These are phyloP conservation scores for Misgurnus anguillicaudatus DNA, from an alignment of 2,113 vertebrate species.

Conservation along the genomic window DNA sequence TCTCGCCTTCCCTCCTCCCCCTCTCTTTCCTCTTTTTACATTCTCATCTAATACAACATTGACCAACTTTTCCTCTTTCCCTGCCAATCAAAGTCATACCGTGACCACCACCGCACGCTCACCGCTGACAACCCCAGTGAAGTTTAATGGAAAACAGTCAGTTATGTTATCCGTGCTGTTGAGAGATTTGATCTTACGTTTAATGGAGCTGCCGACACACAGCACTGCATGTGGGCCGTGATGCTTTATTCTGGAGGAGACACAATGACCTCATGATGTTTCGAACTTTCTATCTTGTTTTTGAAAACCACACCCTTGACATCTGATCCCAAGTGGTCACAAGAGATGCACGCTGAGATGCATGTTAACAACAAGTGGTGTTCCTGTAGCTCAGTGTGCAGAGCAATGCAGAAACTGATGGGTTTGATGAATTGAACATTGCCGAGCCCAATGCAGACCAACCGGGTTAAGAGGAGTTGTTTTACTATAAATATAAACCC, in stretches of 20 bases:
- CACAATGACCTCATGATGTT: no score
- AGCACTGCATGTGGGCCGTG: background rate
- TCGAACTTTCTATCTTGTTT: no score
- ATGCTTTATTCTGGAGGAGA: no score
- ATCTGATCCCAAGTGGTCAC: no score
- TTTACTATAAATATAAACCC: slow-evolving; percentile 33
- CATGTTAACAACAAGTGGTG: no score
- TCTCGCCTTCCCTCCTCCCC: slow-evolving; percentile 61
- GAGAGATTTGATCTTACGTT: background rate
- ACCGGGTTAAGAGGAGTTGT: slow-evolving; percentile 27
- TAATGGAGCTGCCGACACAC: background rate
- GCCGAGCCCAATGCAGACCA: background rate
- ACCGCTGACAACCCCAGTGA: background rate
- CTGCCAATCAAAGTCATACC: background rate
- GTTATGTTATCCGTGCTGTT: background rate
- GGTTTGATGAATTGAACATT: no score
- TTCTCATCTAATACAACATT: slow-evolving; percentile 10
- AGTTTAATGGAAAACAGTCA: slow-evolving; percentile 24
- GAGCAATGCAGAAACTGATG: no score
- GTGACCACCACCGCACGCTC: background rate
- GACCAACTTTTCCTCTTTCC: slow-evolving; percentile 4
- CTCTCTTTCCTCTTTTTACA: slow-evolving; percentile 59
- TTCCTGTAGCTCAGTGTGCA: no score
- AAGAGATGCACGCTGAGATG: no score
- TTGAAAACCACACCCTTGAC: no score